Base-by-base conservation (phyloP, 2,797 vertebrate genomes). In the Schizopygopsis malacanthus region DNA sequence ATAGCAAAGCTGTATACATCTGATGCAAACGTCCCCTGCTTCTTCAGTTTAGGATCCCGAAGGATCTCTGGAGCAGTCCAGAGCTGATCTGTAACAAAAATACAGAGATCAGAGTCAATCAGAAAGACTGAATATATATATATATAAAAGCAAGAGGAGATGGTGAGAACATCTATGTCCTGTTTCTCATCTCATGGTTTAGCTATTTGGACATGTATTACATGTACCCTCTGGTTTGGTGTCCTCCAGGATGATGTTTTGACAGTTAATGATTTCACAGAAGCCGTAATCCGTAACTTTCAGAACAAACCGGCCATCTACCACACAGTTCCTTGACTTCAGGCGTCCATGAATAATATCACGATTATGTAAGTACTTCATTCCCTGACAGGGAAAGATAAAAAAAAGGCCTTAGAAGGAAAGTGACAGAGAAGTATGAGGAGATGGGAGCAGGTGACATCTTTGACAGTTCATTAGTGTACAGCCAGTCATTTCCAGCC, bases 21-120 rank as follows among this genome's bases (percentile, higher is more conserved):
- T 0, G 95, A 97, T 0, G 45, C 1, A 78, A 93, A 94, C 0
- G 95, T 94, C 0, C 98, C 97, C 20, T 72, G 95, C 0, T 5
- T 92, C 85, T 93, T 93, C 91, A 94, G 43, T 0, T 7, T 86
- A 0, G 90, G 45, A 77, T 91, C 94, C 61, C 98, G 92, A 80
- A 99, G 94, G 85, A 98, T 87, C 91, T 99, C 98, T 0, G 98
- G 98, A 0, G 98, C 96, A 0, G 97, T 98, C 98, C 97, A 99
- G 0, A 98, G 93, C 81, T 95, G 91, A 78, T 97, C 97, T 99
- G 91, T 79, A 65, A 2, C 83, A 77, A 28, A 79, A 11, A 80
- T 11, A 50, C 39, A 73, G 10, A 33, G 20, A 61, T 63, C 20
- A 25, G 3, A 28, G 0, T 54, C 6, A 84, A 41, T 25, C 41